Evolutionary conservation across 2,113 vertebrate genomes (phyloP).

Genomic region (Geococcyx californianus): DNA sequence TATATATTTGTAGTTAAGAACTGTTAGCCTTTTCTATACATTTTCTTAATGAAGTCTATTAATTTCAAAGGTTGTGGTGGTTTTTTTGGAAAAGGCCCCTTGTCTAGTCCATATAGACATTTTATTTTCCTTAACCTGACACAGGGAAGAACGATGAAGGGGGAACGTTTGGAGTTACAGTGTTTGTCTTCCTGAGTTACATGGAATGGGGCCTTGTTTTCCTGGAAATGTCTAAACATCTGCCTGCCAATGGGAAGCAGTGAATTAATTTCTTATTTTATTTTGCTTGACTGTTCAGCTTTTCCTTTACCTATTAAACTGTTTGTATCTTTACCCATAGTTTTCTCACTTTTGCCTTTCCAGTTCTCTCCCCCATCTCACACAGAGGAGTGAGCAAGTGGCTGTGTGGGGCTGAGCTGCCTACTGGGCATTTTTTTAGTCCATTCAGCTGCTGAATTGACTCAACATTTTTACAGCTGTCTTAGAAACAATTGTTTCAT

Average conservation of each 20-base stretch:
- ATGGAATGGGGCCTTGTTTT: not conserved
- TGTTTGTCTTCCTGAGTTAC: not conserved
- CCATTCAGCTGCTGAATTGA: not conserved
- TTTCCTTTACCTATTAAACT: not conserved
- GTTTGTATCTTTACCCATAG: not conserved
- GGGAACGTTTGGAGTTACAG: not conserved
- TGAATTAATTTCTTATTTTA: not conserved
- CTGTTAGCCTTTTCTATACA: no score
- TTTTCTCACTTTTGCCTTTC: not conserved
- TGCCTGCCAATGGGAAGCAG: no score
- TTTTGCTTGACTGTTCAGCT: not conserved
- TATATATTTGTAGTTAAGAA: no score
- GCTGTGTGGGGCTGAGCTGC: not conserved
- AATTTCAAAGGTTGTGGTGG: no score
- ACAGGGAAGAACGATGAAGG: not conserved
- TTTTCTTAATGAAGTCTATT: no score
- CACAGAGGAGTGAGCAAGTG: accelerated
- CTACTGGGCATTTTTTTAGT: not conserved
- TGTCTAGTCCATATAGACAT: no score
- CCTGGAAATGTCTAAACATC: not conserved
- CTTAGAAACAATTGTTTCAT: not conserved
- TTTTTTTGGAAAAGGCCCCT: no score
- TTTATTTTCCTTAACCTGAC: no score
- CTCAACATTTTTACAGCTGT: not conserved
- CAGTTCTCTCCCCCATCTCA: not conserved